Percentiles rank a stretch among this genome's conserved stretches.
Conservation (phyloP, 2,888 invertebrate species). For the Cephus sareptanus region DNA sequence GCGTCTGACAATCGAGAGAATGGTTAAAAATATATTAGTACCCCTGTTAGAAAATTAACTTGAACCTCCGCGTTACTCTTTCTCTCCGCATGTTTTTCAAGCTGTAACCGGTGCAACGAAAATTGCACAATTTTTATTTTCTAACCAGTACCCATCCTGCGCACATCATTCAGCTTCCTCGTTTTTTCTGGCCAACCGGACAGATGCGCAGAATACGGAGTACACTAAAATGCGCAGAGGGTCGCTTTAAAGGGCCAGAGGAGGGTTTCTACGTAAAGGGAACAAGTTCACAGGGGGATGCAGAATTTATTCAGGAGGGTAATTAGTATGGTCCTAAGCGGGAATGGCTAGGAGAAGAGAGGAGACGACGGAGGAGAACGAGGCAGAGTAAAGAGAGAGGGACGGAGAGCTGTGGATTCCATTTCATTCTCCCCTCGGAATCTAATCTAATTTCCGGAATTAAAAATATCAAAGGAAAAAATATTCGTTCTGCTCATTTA, state of each 20-base stretch:
- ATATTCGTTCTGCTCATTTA: conserved; percentile 23
- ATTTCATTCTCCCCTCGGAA: conserved; percentile 16
- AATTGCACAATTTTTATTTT: neutral
- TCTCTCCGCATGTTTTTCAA: too few species aligned
- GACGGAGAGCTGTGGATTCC: conserved; percentile 10
- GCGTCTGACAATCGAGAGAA: too few species aligned
- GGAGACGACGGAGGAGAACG: neutral
- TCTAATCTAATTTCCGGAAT: conserved; percentile 40
- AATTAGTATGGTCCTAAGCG: conserved; percentile 28
- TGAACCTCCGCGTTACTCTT: too few species aligned
- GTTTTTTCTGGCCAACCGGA: too few species aligned
- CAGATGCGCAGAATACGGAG: too few species aligned
- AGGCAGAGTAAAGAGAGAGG: conserved; percentile 4
- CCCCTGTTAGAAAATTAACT: too few species aligned
- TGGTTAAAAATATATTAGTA: too few species aligned
- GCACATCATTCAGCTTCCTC: too few species aligned
- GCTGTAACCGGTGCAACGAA: neutral
- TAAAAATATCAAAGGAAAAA: conserved; percentile 37
- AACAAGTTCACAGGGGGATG: conserved; percentile 2
- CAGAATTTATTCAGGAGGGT: conserved; percentile 28
- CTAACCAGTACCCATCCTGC: neutral
- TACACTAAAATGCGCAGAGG: too few species aligned
- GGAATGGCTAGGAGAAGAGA: conserved; percentile 7
- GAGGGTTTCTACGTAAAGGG: neutral
- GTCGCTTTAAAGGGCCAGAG: too few species aligned